These are phyloP conservation scores for Papilio polytes DNA, from an alignment of 1,140 invertebrate species.

Conservation along the genomic window DNA sequence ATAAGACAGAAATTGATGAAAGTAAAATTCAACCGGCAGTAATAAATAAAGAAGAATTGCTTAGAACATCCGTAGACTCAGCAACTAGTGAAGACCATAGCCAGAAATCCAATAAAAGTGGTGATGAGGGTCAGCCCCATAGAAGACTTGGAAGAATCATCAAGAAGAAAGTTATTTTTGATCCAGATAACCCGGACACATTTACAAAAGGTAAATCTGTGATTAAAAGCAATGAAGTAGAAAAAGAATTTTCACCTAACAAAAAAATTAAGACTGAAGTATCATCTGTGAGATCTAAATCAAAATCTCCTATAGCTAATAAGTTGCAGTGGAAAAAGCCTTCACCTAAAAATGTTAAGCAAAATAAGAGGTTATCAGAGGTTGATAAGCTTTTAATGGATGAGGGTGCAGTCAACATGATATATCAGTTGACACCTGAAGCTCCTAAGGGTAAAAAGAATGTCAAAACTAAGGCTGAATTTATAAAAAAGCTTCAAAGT, in stretches of 20 bases:
- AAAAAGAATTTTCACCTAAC: constrained; percentile 55
- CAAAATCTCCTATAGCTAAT: constrained; percentile 70
- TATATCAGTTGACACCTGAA: constrained; percentile 87
- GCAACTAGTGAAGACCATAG: constrained; percentile 54
- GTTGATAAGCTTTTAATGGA: constrained; percentile 91
- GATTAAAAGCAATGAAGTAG: constrained; percentile 62
- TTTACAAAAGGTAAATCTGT: constrained; percentile 71
- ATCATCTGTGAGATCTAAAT: constrained; percentile 57
- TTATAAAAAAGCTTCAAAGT: constrained; percentile 85
- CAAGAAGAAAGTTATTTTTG: constrained; percentile 88
- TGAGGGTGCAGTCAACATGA: constrained; percentile 93
- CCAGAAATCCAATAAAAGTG: constrained; percentile 56
- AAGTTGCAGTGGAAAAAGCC: constrained; percentile 79
- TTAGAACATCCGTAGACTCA: constrained; percentile 57
- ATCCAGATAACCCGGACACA: constrained; percentile 86
- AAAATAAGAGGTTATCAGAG: constrained; percentile 87
- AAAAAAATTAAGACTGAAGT: constrained; percentile 70
- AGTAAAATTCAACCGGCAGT: constrained; percentile 43
- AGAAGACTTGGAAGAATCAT: constrained; percentile 84
- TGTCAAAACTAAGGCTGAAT: constrained; percentile 80
- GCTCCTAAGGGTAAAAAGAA: constrained; percentile 80
- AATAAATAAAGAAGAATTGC: constrained; percentile 47
- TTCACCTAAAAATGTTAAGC: constrained; percentile 69
- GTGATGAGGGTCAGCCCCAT: constrained; percentile 63
- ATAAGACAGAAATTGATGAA: constrained; percentile 50